Evolutionary conservation across 2,888 invertebrate genomes (phyloP), one percentile per base, ranked within the genome.

Genomic region (Cylloceria caligata): DNA sequence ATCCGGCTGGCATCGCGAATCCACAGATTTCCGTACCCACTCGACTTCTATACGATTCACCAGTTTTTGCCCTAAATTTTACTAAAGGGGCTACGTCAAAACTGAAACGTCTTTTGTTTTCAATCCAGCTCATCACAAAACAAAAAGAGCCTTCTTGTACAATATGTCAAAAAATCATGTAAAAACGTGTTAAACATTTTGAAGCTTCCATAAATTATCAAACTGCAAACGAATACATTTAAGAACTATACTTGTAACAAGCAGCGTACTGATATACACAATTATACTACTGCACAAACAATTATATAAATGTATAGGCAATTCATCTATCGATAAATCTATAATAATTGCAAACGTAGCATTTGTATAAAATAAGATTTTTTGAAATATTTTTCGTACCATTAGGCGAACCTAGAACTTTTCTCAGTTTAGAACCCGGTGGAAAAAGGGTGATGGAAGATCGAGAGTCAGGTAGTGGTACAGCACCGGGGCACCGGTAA

Each of bases 401-500:
- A 47, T 24, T 21, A 19, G 34, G 34, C 19, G 47, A 45, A 60
- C 19, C 13, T n/a, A n/a, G 34, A 13, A 52, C 57, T 74, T 42
- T 34, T 30, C 19, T 30, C 13, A 34, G 11, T 65, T 65, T 55
- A 16, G 13, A 11, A 34, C 55, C 65, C 27, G 42, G 24, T 39
- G 52, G 39, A 19, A 39, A 52, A 11, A 19, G 39, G 45, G 24
- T 39, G 45, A 21, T 42, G 65, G 75, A 75, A 83, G 68, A 75
- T 77, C 77, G 84, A 84, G 86, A 86, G 85, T 81, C 82, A 83
- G 80, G 80, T 83, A 85, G 84, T 80, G 83, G 80, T 84, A 81
- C 39, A 72, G 69, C 79, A 80, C 83, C 82, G 82, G 83, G 84
- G 80, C 85, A 77, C 62, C 36, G 57, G 87, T 87, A 88, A 90